phyloP scores from a whole-genome alignment of 2,888 invertebrate species.

The Coremacera marginata region DNA sequence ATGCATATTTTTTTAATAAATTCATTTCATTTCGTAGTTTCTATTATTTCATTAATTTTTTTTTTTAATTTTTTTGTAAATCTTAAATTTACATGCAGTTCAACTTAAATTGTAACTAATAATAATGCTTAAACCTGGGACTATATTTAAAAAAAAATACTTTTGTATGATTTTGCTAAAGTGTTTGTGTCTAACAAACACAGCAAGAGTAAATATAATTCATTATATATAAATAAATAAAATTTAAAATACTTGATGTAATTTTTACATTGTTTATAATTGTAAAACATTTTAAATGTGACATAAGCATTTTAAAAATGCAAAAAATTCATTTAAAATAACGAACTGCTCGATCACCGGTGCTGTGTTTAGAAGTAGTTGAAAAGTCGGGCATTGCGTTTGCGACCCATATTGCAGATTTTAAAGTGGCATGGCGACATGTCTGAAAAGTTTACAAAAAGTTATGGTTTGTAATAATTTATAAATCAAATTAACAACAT shows the following conservation, averaged over 20 bases:
- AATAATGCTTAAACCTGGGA: not conserved
- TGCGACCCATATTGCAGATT: conserved; percentile 79
- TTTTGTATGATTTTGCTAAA: not conserved
- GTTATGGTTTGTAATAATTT: too few species aligned
- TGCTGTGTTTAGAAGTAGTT: not conserved
- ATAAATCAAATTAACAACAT: too few species aligned
- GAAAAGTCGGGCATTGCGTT: conserved; percentile 67
- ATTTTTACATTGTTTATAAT: not conserved
- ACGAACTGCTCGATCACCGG: not conserved
- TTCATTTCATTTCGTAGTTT: too few species aligned
- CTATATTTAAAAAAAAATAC: not conserved
- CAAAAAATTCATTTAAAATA: too few species aligned
- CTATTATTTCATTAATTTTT: not conserved
- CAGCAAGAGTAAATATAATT: not conserved
- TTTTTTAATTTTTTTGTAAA: not conserved
- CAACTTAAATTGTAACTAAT: not conserved
- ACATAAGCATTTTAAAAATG: too few species aligned
- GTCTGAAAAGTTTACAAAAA: conserved; percentile 71
- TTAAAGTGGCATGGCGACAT: conserved; percentile 78
- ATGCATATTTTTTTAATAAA: too few species aligned
- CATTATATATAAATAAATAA: not conserved
- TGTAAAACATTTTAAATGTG: not conserved
- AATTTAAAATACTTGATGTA: not conserved
- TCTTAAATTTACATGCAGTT: not conserved
- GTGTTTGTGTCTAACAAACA: not conserved